Base-by-base conservation (phyloP, 2,113 vertebrate genomes). In the Gyps fulvus region DNA sequence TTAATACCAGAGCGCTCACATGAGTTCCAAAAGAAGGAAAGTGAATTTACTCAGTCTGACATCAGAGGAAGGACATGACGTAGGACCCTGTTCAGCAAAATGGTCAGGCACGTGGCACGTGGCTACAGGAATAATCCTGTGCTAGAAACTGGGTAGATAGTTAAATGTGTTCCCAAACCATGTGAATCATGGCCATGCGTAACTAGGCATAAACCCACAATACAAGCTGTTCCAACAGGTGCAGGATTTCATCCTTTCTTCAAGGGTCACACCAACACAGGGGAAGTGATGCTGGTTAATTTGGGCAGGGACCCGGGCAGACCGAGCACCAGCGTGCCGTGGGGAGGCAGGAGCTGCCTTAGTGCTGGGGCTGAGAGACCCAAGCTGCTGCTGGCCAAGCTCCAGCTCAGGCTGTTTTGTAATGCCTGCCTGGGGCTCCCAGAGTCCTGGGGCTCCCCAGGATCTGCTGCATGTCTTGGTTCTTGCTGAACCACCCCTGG, bases 281-380 rank as follows among this genome's bases (percentile, higher is more conserved):
- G 22, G 10, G 26, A 78, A 62, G 22, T 0, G 6, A 38, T 43
- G 34, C 26, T 58, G 49, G 17, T 36, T 52, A 62, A 43, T 36
- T 23, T 66, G 76, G n/a, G n/a, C 57, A 66, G 45, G 14, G 59
- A 50, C 12, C 12, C 1, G 0, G 47, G 47, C 25, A 65, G 69
- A 70, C 16, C 0, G 1, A 63, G n/a, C 13, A 4, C 42, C 54
- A 40, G 21, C 5, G 4, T 22, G 19, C 52, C 67, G 59, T 31
- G 36, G 65, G 40, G 31, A 74, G 34, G 62, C 38, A 52, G 43
- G 20, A 77, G 50, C 40, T 74, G 38, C 54, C 25, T 57, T 21
- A 15, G 38, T 11, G 9, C 9, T 57, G 31, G 29, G 70, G 21
- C 54, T 43, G 31, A 76, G 59, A 20, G 18, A 40, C 21, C 6